Conservation (phyloP, 2,113 vertebrate species). For the Lutjanus erythropterus region DNA sequence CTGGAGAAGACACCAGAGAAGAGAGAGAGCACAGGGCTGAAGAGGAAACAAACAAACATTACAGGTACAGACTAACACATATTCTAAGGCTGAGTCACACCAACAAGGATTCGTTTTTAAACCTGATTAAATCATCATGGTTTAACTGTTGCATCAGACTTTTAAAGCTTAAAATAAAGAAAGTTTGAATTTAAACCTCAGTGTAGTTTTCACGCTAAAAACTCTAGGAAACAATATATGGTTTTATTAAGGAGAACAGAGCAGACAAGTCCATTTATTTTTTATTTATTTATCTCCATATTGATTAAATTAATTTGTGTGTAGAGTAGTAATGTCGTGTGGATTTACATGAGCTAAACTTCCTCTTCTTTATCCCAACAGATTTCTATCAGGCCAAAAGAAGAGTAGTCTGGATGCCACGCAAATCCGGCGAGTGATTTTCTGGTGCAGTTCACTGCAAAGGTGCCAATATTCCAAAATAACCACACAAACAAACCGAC, state of each 20-base stretch:
- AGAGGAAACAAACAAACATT: slow-evolving; percentile 91
- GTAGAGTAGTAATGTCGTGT: neutral
- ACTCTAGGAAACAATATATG: no score
- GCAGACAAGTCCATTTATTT: no score
- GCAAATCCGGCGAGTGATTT: slow-evolving; percentile 87
- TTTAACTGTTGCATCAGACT: no score
- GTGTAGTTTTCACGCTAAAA: no score
- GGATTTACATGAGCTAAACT: slow-evolving; percentile 26
- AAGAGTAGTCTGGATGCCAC: slow-evolving; percentile 77
- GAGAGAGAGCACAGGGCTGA: slow-evolving; percentile 60
- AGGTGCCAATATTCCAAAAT: slow-evolving; percentile 30
- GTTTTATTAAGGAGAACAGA: no score
- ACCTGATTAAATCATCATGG: no score
- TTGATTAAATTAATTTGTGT: no score
- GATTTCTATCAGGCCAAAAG: slow-evolving; percentile 93
- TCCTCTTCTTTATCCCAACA: slow-evolving; percentile 65
- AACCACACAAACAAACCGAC: slow-evolving; percentile 21
- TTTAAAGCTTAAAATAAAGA: no score
- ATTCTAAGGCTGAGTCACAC: no score
- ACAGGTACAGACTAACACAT: slow-evolving; percentile 88
- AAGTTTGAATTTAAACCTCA: no score
- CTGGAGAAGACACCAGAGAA: slow-evolving; percentile 65
- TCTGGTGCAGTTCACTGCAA: neutral
- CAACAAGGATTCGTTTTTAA: no score
- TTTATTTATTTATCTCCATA: no score